These are phyloP conservation scores for Pomatostomus ruficeps DNA, from an alignment of 2,113 vertebrate genomes.

Conservation along the genomic window DNA sequence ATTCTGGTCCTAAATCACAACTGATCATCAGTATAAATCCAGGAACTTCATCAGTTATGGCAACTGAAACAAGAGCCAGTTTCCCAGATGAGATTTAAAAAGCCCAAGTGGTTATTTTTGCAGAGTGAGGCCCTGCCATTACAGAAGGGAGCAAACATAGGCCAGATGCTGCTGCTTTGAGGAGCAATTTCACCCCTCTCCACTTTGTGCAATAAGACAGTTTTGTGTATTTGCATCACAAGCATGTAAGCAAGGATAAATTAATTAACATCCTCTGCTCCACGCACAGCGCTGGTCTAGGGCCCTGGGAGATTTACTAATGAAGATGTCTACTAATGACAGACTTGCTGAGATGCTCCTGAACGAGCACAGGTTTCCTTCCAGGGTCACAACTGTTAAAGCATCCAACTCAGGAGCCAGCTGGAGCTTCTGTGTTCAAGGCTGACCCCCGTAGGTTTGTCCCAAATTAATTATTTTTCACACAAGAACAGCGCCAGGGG, in stretches of 20 bases:
- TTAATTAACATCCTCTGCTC: neutral
- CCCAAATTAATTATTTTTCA: neutral
- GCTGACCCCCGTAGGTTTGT: constrained; percentile 9
- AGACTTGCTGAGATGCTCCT: neutral
- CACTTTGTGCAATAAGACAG: neutral
- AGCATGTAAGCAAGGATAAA: neutral
- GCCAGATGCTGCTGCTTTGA: neutral
- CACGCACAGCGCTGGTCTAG: neutral
- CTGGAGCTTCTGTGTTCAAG: neutral
- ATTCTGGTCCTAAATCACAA: neutral
- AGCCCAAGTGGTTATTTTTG: neutral
- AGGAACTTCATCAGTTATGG: neutral
- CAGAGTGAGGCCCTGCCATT: neutral
- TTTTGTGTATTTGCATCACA: neutral
- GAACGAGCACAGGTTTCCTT: neutral
- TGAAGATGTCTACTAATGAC: neutral
- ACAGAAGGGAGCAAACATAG: neutral
- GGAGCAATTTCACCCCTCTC: neutral
- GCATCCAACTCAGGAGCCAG: neutral
- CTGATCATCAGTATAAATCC: neutral
- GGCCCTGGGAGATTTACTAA: neutral
- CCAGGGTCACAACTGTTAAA: neutral
- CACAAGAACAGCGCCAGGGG: neutral
- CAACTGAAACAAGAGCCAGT: neutral
- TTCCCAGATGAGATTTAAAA: neutral